Evolutionary conservation across 1,140 invertebrate genomes (phyloP).

Genomic region (Hestina assimilis): DNA sequence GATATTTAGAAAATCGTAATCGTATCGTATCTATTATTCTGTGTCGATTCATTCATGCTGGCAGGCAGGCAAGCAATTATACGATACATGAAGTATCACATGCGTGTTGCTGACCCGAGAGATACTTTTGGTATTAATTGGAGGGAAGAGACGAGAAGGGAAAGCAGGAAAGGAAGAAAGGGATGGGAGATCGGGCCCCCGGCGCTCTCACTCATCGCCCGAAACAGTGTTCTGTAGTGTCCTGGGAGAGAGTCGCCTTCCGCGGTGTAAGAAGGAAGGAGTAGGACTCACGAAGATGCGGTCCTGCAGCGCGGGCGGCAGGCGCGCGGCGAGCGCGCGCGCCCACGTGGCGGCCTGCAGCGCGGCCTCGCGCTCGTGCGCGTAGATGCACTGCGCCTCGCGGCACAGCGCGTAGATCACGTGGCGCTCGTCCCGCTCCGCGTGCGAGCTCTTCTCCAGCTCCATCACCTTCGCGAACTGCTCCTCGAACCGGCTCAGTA

Average conservation of each 20-base stretch:
- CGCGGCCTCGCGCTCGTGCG: conserved; percentile 87
- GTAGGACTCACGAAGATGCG: conserved; percentile 48
- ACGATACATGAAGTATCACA: too few species aligned
- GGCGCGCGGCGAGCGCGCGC: conserved; percentile 81
- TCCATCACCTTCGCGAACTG: conserved; percentile 40
- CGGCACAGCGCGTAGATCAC: conserved; percentile 85
- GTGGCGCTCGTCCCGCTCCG: conserved; percentile 52
- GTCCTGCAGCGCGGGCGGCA: conserved; percentile 36
- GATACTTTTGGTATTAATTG: too few species aligned
- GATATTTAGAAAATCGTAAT: too few species aligned
- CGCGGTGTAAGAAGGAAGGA: too few species aligned
- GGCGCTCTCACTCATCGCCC: too few species aligned
- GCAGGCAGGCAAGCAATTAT: too few species aligned
- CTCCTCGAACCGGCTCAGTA: conserved; percentile 41
- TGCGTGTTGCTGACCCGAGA: too few species aligned
- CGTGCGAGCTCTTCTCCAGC: conserved; percentile 17
- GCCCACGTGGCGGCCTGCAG: conserved; percentile 89
- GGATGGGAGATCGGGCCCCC: neutral
- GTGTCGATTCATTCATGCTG: too few species aligned
- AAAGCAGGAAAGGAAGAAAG: neutral
- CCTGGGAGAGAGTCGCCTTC: too few species aligned
- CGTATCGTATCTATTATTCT: too few species aligned
- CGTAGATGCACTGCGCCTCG: conserved; percentile 88
- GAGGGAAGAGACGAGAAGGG: too few species aligned
- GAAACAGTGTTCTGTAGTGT: too few species aligned